phyloP scores from a whole-genome alignment of 2,113 vertebrate genomes.

The Dicrurus megarhynchus region DNA sequence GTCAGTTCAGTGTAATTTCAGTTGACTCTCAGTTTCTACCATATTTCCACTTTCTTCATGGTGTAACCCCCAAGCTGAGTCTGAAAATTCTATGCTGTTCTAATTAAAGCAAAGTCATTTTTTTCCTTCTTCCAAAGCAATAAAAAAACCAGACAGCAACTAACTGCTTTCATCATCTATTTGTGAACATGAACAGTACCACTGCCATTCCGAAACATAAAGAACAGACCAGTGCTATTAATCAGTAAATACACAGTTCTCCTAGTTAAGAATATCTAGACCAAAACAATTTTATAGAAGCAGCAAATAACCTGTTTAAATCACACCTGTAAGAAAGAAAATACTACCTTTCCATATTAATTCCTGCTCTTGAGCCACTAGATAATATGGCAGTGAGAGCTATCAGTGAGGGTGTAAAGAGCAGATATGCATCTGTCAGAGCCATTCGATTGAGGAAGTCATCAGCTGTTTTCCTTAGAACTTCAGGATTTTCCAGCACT shows the following conservation, averaged over 20 bases:
- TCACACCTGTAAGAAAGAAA: not conserved
- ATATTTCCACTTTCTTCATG: not conserved
- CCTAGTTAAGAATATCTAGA: not conserved
- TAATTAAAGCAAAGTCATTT: not conserved
- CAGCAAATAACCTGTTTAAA: not conserved
- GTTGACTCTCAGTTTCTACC: not conserved
- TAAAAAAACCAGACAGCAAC: not conserved
- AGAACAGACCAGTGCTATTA: not conserved
- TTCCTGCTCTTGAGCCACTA: conserved; percentile 86
- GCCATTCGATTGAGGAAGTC: conserved; percentile 89
- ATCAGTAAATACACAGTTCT: not conserved
- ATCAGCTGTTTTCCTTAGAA: conserved; percentile 88
- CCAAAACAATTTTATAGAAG: not conserved
- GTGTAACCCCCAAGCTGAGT: not conserved
- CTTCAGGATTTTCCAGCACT: conserved; percentile 89
- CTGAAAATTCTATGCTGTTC: not conserved
- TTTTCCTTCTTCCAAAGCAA: not conserved
- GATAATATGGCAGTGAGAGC: conserved; percentile 89
- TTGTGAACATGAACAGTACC: not conserved
- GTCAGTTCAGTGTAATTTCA: not conserved
- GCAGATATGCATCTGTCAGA: conserved; percentile 86
- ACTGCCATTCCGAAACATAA: not conserved
- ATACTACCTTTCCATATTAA: conserved; percentile 89
- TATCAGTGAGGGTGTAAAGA: conserved; percentile 90
- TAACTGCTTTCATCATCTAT: not conserved